Evolutionary conservation across 2,113 vertebrate species (phyloP).

Genomic region (Mixornis gularis): DNA sequence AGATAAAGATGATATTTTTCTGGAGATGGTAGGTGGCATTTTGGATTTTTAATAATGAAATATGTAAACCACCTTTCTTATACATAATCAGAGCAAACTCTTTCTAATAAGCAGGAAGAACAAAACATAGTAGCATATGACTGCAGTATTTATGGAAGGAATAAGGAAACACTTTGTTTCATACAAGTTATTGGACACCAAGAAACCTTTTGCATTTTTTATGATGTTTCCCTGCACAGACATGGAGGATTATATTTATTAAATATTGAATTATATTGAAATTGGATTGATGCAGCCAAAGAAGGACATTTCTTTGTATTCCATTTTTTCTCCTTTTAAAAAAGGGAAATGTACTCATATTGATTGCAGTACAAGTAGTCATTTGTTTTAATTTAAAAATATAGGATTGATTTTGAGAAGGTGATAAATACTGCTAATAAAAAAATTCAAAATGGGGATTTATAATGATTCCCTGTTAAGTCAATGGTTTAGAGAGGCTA

Average conservation of each 20-base stretch:
- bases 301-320: constrained; percentile 64
- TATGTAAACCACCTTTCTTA: constrained; percentile 57
- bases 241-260: constrained; percentile 72
- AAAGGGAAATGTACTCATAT: constrained; percentile 69
- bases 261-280: constrained; percentile 74
- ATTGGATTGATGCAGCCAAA: constrained; percentile 66
- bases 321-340: constrained; percentile 52
- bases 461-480: constrained; percentile 58
- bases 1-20: constrained; percentile 44
- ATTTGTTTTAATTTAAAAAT: constrained; percentile 79
- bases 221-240: constrained; percentile 64
- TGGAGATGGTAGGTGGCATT: constrained; percentile 48
- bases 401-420: constrained; percentile 72
- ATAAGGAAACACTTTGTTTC: constrained; percentile 55
- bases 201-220: constrained; percentile 67
- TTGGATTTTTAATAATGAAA: constrained; percentile 61
- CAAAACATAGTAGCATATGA: neutral
- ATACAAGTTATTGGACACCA: constrained; percentile 47
- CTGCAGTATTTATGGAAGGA: constrained; percentile 57
- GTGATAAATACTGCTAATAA: constrained; percentile 75
- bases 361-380: constrained; percentile 62
- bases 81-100: constrained; percentile 55
- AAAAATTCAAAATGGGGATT: constrained; percentile 61
- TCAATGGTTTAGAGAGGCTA: constrained; percentile 49
- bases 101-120: neutral